Evolutionary conservation across 2,113 vertebrate genomes (phyloP), one percentile per base, ranked within the genome.

Genomic region (Condylura cristata): DNA sequence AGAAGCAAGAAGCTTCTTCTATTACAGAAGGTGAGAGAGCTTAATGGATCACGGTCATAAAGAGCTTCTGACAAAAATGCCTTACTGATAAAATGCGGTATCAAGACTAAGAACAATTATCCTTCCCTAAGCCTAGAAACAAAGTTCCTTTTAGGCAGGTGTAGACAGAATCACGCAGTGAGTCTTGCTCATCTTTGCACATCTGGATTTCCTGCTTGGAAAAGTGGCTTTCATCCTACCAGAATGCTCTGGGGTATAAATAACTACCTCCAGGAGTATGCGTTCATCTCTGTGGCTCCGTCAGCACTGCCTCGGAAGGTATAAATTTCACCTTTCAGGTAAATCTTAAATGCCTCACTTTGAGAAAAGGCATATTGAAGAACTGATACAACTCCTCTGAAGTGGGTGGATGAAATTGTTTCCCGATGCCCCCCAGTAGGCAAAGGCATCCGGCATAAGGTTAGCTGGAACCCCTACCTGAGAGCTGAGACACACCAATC

Each of bases 21-120:
- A 24, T 78, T 51, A 74, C 18, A 89, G 34, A 8, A 10, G 86
- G 22, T 72, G 30, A 86, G 89, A 65, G 80, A 86, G 39, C 34
- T 86, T 94, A 89, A 84, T 63, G 80, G 89, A 92, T 48, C 48
- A 24, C 17, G n/a, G 17, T 90, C 24, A 60, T 60, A 60, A 94
- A 91, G 37, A 91, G 26, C 37, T 72, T 91, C 60, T 56, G 65
- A 94, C 74, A 70, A 84, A 90, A 76, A 28, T 18, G n/a, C 28
- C 48, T 10, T 71, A 24, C 61, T 80, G 75, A 60, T 70, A 88
- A 22, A 90, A 83, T 58, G 28, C 26, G 24, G 53, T 66, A 34
- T 75, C 6, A 30, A n/a, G 48, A 82, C 65, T 74, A 63, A 74
- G 56, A 83, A 91, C 70, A 78, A 75, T 84, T 81, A 90, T 37